Evolutionary conservation across 2,888 invertebrate species (phyloP).

Genomic region (Drosophila buzzatii): DNA sequence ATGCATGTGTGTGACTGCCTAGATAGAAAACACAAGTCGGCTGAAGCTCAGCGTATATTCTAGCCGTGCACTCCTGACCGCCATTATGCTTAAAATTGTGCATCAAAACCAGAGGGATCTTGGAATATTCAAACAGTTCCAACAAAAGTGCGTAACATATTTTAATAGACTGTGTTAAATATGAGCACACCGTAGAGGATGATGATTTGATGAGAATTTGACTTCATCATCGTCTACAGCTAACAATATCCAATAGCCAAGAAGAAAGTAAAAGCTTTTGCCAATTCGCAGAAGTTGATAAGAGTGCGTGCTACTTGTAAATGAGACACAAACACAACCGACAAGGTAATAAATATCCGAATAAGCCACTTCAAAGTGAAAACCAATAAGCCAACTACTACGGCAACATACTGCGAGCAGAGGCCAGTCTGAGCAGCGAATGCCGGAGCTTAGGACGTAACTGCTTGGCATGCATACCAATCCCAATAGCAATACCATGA

Average conservation of each 20-base stretch:
- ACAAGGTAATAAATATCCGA: constrained; percentile 80
- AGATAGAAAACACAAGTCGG: no score
- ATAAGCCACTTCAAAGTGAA: constrained; percentile 81
- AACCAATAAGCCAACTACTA: constrained; percentile 72
- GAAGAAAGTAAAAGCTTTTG: constrained; percentile 24
- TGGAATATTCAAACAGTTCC: neutral
- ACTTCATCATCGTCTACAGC: no score
- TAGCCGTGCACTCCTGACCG: no score
- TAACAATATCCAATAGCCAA: constrained; percentile 58
- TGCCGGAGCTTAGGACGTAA: constrained; percentile 20
- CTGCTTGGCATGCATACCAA: constrained; percentile 44
- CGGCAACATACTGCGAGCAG: constrained; percentile 47
- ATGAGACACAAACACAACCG: constrained; percentile 70
- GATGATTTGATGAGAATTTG: neutral
- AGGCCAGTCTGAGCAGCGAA: constrained; percentile 6
- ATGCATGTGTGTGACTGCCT: no score
- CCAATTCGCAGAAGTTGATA: constrained; percentile 16
- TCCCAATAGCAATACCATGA: constrained; percentile 1
- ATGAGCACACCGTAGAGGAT: neutral
- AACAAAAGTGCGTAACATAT: neutral
- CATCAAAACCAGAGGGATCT: no score
- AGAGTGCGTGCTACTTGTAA: constrained; percentile 56
- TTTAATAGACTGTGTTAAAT: neutral
- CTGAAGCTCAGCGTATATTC: no score
- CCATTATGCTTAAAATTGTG: no score